Conservation (phyloP, 2,888 invertebrate species). For the Ganaspis brasiliensis region DNA sequence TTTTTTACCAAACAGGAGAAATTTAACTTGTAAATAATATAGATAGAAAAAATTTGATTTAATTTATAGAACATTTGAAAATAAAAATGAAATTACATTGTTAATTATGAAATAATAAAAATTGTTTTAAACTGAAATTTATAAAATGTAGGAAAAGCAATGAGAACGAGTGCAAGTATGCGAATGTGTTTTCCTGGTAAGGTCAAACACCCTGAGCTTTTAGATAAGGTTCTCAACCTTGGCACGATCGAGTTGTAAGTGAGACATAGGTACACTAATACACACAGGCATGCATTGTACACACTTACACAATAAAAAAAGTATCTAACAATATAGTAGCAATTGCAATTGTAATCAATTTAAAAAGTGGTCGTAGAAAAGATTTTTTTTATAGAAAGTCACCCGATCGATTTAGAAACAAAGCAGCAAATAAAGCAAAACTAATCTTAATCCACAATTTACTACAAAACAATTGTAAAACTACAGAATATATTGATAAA, state of each 20-base stretch:
- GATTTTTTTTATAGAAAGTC: neutral
- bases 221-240: slow-evolving; percentile 75
- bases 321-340: slow-evolving; percentile 1
- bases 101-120: neutral
- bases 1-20: no score
- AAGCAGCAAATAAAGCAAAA: no score
- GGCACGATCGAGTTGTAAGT: slow-evolving; percentile 65
- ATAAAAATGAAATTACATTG: neutral
- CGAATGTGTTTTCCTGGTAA: slow-evolving; percentile 72
- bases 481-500: no score
- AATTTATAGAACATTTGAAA: no score
- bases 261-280: slow-evolving; percentile 58
- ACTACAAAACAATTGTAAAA: no score
- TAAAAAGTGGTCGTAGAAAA: neutral
- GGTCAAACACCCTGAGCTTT: slow-evolving; percentile 74
- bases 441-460: no score
- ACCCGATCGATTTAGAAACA: no score
- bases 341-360: slow-evolving; percentile 1
- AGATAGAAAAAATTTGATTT: no score
- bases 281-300: neutral
- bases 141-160: neutral
- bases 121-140: neutral
- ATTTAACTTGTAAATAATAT: no score
- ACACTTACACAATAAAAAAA: neutral
- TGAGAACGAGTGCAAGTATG: slow-evolving; percentile 55